A percentile compares a stretch with the other conserved stretches of the same genome.
Conservation (phyloP, 2,888 invertebrate genomes). For the Aplocera efformata region DNA sequence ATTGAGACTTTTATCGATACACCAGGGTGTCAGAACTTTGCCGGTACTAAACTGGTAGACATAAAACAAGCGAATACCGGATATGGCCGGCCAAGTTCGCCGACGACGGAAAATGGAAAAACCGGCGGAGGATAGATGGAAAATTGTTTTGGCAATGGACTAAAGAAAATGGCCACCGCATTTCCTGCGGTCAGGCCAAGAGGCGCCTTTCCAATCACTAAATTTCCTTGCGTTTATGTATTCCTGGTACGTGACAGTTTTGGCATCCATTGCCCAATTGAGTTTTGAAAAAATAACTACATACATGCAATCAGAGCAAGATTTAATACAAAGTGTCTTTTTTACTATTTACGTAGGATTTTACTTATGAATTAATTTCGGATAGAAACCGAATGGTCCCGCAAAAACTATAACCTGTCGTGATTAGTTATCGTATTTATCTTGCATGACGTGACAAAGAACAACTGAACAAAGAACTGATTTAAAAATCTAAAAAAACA, state of each 20-base stretch:
- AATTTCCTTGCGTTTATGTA: constrained; percentile 51
- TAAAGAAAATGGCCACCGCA: constrained; percentile 71
- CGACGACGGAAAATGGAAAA: constrained; percentile 67
- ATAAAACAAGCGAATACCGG: constrained; percentile 52
- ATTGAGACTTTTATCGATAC: constrained; percentile 18
- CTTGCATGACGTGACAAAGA: too few relatives aligned
- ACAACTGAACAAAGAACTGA: too few relatives aligned
- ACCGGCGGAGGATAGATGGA: constrained; percentile 62
- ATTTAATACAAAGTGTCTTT: too few relatives aligned
- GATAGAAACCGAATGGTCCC: too few relatives aligned
- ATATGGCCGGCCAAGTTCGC: constrained; percentile 55
- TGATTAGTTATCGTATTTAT: too few relatives aligned
- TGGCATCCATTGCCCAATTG: constrained; percentile 32
- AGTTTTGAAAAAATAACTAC: too few relatives aligned
- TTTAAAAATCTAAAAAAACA: too few relatives aligned
- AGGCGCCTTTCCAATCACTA: constrained; percentile 58
- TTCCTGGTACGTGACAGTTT: constrained; percentile 45
- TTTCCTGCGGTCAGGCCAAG: constrained; percentile 52
- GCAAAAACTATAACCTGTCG: too few relatives aligned
- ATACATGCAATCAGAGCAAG: too few relatives aligned
- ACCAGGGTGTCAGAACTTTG: constrained; percentile 28
- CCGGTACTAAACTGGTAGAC: constrained; percentile 37
- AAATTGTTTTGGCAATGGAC: constrained; percentile 75
- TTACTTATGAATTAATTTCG: too few relatives aligned
- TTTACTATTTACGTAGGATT: too few relatives aligned